Evolutionary conservation across 2,113 vertebrate species (phyloP), one percentile per base, ranked within the genome.

Genomic region (Dasyornis broadbenti): DNA sequence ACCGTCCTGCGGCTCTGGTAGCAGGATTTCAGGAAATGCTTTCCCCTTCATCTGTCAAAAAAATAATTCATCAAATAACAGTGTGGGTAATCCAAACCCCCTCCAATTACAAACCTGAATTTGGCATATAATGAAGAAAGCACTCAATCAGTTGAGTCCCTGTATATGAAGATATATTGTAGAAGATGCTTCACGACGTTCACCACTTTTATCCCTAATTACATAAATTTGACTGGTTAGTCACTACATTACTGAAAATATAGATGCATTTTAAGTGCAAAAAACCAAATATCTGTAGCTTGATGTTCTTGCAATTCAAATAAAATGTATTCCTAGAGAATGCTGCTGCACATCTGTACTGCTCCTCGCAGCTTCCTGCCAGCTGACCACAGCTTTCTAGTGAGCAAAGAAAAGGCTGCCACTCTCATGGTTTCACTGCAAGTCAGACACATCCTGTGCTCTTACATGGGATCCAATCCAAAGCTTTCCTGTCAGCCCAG

Each of bases 11-110:
- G 75, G 71, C 63, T 80, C 87, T 90, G 52, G 11, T 45, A 78
- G 92, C 6, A 82, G 71, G 59, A 95, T 94, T 92, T 79, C 75
- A 70, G 82, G 82, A 92, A 94, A 85, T 50, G 64, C 71, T 53
- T 85, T 61, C 50, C 50, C 40, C 31, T 91, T 88, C 42, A 82
- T 59, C 71, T 86, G 88, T 64, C 86, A 83, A 63, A 83, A 92
- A 83, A 94, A 63, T 13, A 92, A 90, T 40, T 72, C 15, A 83
- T 71, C 60, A 71, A 82, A 33, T 70, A 94, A 59, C 33, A 28
- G 33, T 20, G 37, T 1, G 27, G 53, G 49, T 56, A 94, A 89
- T 40, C 71, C 63, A 88, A 65, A 4, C 24, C 17, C 53, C 42
- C n/a, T 54, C 61, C 1, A 9, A 82, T 63, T 66, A 79, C 27